phyloP scores from a whole-genome alignment of 2,797 vertebrate species.

The Huso huso region DNA sequence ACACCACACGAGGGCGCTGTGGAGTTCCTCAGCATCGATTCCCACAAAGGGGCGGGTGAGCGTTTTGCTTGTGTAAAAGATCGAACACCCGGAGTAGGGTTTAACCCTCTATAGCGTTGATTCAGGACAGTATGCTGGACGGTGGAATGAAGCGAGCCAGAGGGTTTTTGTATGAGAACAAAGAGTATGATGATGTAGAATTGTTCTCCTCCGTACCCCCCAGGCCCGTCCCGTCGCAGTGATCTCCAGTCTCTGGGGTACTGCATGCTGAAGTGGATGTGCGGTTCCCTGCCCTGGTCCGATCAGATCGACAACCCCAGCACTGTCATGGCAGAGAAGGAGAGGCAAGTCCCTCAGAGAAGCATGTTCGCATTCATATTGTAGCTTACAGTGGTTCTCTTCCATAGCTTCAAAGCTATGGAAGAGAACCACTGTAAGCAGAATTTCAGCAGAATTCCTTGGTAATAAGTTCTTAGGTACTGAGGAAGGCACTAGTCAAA shows the following conservation, averaged over 20 bases:
- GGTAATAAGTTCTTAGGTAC: neutral
- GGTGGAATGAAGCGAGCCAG: neutral
- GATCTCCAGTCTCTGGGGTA: conserved; percentile 89
- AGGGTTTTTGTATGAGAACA: neutral
- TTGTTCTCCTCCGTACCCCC: no score
- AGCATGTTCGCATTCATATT: no score
- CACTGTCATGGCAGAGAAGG: conserved; percentile 62
- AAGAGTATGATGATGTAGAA: neutral
- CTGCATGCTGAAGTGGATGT: conserved; percentile 81
- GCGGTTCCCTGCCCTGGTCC: conserved; percentile 75
- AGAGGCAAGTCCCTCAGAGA: conserved; percentile 52
- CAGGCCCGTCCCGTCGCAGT: conserved; percentile 83
- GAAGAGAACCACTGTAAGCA: no score
- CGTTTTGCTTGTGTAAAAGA: neutral
- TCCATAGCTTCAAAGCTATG: neutral
- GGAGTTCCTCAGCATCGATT: conserved; percentile 82
- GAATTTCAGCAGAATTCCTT: neutral
- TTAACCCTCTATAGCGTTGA: neutral
- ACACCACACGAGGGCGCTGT: conserved; percentile 71
- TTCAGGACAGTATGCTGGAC: neutral
- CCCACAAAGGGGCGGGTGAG: conserved; percentile 80
- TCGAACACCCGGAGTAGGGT: no score
- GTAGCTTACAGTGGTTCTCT: neutral
- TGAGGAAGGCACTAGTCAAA: neutral
- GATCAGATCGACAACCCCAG: conserved; percentile 40